Conservation (phyloP, 2,113 vertebrate species). For the Clupea harengus region DNA sequence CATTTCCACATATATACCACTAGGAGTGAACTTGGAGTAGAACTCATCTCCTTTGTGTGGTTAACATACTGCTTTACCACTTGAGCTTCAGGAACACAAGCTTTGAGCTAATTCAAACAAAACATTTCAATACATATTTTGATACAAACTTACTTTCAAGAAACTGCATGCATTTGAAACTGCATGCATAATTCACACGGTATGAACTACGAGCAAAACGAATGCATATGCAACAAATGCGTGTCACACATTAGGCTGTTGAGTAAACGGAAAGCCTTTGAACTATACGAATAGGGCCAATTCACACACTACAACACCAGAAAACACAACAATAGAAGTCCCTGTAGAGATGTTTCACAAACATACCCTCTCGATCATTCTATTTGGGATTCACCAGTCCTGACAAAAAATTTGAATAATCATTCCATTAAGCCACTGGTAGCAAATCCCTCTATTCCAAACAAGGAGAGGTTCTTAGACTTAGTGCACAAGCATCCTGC, state of each 20-base stretch:
- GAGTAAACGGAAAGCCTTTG: neutral
- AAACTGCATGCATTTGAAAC: neutral
- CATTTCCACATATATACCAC: too few relatives aligned
- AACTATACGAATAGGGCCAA: neutral
- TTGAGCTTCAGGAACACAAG: neutral
- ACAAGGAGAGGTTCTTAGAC: slow-evolving; percentile 40
- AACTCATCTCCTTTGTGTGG: too few relatives aligned
- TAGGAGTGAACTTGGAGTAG: too few relatives aligned
- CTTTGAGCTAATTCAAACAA: neutral
- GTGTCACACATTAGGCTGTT: neutral
- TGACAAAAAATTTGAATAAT: slow-evolving; percentile 55
- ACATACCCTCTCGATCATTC: neutral
- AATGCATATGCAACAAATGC: neutral
- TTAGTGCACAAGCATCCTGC: slow-evolving; percentile 27
- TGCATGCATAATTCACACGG: neutral
- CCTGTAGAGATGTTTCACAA: neutral
- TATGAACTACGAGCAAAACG: neutral
- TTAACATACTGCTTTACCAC: neutral
- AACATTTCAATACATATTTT: neutral
- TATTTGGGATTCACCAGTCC: slow-evolving; percentile 9
- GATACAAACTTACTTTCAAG: neutral
- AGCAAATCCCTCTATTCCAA: slow-evolving; percentile 42
- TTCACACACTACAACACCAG: neutral
- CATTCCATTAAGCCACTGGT: slow-evolving; percentile 52
- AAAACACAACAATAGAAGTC: neutral